Evolutionary conservation across 2,888 invertebrate genomes (phyloP).

Genomic region (Pollenia griseotomentosa): DNA sequence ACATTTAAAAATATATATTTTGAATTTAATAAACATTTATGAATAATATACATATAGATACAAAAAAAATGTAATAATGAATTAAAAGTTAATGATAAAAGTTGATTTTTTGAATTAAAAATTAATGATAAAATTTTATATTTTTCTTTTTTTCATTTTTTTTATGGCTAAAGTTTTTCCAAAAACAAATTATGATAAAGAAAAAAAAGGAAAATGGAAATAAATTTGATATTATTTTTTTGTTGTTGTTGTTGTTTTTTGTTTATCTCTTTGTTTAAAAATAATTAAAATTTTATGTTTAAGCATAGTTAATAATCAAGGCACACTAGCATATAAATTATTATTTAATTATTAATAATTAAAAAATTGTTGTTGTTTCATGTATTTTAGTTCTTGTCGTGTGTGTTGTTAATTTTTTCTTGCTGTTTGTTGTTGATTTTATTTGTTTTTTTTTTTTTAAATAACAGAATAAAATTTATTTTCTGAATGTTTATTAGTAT

Average conservation of each 20-base stretch:
- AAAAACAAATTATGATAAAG: conserved; percentile 1
- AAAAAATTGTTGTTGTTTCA: conserved; percentile 17
- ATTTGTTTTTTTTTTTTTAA: not conserved
- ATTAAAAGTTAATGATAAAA: conserved; percentile 8
- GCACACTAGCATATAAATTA: conserved; percentile 81
- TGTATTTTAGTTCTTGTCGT: conserved; percentile 18
- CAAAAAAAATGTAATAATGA: conserved; percentile 39
- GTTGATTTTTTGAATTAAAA: not conserved
- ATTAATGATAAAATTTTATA: conserved; percentile 4
- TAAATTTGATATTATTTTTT: conserved; percentile 29
- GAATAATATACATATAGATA: conserved; percentile 27
- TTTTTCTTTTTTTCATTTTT: conserved; percentile 17
- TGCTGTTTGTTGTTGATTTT: conserved; percentile 27
- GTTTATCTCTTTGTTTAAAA: conserved; percentile 53
- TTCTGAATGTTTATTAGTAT: not conserved
- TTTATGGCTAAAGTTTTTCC: not conserved
- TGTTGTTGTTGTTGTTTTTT: conserved; percentile 29
- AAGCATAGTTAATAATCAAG: conserved; percentile 79
- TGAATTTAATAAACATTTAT: conserved; percentile 38
- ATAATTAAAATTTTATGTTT: conserved; percentile 65
- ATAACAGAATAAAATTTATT: not conserved
- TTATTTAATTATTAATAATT: conserved; percentile 61
- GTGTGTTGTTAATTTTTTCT: conserved; percentile 22
- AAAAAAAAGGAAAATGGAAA: conserved; percentile 4
- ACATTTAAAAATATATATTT: conserved; percentile 34